phyloP scores from a whole-genome alignment of 2,113 vertebrate genomes.

The Tylochromis polylepis region DNA sequence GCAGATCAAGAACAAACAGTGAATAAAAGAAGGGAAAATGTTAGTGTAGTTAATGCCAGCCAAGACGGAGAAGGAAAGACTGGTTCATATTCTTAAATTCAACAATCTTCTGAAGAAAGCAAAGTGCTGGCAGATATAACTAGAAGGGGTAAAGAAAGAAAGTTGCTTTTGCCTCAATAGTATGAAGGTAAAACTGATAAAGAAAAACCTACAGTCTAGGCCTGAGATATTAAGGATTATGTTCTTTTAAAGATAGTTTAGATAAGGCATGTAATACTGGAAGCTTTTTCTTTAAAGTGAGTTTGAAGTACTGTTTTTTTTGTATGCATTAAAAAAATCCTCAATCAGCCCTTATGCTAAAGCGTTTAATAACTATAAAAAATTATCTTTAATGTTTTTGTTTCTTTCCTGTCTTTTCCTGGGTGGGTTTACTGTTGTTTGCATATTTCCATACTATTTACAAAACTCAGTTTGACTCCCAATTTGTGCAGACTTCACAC shows the following conservation, averaged over 20 bases:
- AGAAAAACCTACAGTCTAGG: background rate
- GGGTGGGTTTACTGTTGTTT: background rate
- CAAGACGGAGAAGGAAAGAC: conserved; percentile 11
- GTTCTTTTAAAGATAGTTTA: background rate
- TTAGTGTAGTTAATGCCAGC: conserved; percentile 7
- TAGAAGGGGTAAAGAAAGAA: background rate
- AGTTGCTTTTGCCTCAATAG: background rate
- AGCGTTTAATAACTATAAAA: background rate
- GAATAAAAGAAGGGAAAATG: conserved; percentile 33
- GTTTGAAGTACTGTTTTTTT: background rate
- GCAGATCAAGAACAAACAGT: background rate
- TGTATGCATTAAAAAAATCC: background rate
- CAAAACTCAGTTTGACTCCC: background rate
- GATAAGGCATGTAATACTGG: background rate
- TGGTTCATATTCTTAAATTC: conserved; percentile 12
- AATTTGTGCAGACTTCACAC: background rate
- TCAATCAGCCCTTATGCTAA: background rate
- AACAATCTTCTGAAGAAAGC: background rate
- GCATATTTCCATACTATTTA: background rate
- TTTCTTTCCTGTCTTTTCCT: fast-evolving
- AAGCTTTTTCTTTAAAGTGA: background rate
- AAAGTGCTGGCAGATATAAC: background rate
- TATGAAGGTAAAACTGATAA: background rate
- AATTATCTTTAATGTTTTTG: no score
- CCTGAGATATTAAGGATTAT: background rate